These are phyloP conservation scores for Tholera decimalis DNA, from an alignment of 2,888 invertebrate species.

Conservation along the genomic window DNA sequence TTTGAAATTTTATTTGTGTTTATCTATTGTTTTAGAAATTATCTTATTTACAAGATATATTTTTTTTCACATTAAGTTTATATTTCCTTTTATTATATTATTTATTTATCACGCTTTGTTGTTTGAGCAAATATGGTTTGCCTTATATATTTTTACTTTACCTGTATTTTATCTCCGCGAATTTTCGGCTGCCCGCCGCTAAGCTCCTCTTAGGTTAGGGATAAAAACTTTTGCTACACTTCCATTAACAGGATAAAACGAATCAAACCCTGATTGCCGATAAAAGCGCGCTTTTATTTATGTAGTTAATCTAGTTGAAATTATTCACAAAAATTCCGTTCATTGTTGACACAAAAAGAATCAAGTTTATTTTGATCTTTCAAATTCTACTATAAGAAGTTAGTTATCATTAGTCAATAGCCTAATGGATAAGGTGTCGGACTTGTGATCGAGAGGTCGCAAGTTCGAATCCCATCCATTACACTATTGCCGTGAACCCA, in stretches of 20 bases:
- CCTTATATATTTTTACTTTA: background rate
- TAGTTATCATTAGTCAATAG: too few species aligned
- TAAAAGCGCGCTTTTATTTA: background rate
- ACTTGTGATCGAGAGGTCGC: too few species aligned
- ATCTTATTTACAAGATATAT: background rate
- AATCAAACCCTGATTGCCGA: conserved; percentile 2
- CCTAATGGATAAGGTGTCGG: too few species aligned
- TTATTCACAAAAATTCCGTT: background rate
- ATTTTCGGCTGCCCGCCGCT: conserved; percentile 12
- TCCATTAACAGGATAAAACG: conserved; percentile 27
- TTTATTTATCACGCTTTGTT: background rate
- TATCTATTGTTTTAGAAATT: conserved; percentile 19
- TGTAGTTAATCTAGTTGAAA: background rate
- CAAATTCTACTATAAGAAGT: background rate
- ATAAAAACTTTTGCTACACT: conserved; percentile 34
- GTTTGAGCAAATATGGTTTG: background rate
- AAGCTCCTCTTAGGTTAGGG: conserved; percentile 19
- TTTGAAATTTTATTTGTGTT: conserved; percentile 15
- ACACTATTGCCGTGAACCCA: too few species aligned
- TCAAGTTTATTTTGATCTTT: background rate
- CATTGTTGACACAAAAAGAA: background rate
- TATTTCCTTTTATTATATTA: background rate
- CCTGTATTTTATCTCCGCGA: background rate
- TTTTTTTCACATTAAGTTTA: background rate
- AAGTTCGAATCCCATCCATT: too few species aligned